Base-by-base conservation (phyloP, 2,113 vertebrate species). In the Oceanites oceanicus region DNA sequence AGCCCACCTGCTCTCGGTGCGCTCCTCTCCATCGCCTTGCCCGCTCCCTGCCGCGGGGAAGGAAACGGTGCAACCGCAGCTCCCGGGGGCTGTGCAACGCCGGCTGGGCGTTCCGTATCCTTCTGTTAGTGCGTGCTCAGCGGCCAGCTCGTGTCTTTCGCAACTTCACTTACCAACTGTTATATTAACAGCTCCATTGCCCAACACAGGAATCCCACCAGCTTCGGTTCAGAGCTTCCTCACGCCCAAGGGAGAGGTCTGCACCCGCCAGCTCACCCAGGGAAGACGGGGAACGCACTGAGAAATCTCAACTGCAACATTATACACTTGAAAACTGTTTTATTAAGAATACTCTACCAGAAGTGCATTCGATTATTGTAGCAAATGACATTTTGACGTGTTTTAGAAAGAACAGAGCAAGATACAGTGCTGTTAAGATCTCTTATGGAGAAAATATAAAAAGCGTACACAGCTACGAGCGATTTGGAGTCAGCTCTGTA, bases 1-100 rank as follows among this genome's bases (percentile, higher is more conserved):
- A 71, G 40, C 53, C 55, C 68, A 11, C 44, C 58, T 26, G 50
- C 47, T 27, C 70, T 17, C 4, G 1, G 10, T 2, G 25, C 3
- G 40, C 29, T 72, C 21, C 52, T 34, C 62, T 80, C 74, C 84
- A 23, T 7, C 49, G 20, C 53, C 5, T 2, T 3, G 6, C 49
- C 40, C 0, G 0, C 15, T 81, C 74, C 26, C 14, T 2, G 0
- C 23, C 3, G 0, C 44, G 34, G 92, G 40, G 76, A 63, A 92
- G 95, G 97, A 96, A 95, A 86, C 44, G 61, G 30, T 26, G 68
- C 94, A 96, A 95, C 20, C 10, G 36, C 49, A 36, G 80, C 87
- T 90, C 80, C 86, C 1, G 0, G 62, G 65, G 38, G 7, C 71
- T 44, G 34, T 50, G 93, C 84, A 95, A 95, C 8, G 1, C 68